A percentile compares a stretch with the other conserved stretches of the same genome.
Conservation (phyloP, 2,113 vertebrate genomes). For the Callithrix jacchus region DNA sequence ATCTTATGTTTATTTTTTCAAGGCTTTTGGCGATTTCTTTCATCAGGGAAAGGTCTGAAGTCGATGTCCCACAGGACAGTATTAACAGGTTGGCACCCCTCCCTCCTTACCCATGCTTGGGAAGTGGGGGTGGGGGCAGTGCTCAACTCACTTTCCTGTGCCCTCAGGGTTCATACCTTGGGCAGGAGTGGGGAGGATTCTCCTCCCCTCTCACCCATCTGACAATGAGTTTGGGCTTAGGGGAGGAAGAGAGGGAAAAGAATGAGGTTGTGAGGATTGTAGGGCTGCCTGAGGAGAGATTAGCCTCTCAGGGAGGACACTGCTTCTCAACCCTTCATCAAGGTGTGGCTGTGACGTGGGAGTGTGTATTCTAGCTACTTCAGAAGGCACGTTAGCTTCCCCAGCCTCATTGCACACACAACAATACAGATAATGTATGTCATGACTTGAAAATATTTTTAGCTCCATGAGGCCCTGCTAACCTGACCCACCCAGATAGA, state of each 20-base stretch:
- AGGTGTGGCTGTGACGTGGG: accelerated
- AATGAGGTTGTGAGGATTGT: not conserved
- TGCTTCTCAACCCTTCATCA: not conserved
- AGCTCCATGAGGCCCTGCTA: not conserved
- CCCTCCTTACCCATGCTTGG: not conserved
- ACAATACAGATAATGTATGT: accelerated
- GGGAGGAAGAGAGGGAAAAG: not conserved
- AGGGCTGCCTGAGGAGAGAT: not conserved
- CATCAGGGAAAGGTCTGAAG: not conserved
- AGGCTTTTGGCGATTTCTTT: not conserved
- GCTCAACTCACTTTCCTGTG: not conserved
- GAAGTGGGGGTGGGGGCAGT: accelerated
- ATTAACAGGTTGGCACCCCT: not conserved
- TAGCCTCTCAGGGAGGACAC: accelerated
- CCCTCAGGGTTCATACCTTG: accelerated
- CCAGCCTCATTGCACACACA: not conserved
- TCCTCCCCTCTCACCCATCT: not conserved
- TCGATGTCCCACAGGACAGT: not conserved
- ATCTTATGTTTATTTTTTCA: not conserved
- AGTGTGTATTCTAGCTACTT: not conserved
- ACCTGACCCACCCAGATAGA: accelerated
- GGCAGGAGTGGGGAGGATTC: not conserved
- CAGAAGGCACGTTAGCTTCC: not conserved
- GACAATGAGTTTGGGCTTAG: not conserved
- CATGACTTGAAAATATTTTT: accelerated